A percentile compares a stretch with the other conserved stretches of the same genome.
Conservation (phyloP, 2,888 invertebrate genomes). For the Acanthosepion lycidas region DNA sequence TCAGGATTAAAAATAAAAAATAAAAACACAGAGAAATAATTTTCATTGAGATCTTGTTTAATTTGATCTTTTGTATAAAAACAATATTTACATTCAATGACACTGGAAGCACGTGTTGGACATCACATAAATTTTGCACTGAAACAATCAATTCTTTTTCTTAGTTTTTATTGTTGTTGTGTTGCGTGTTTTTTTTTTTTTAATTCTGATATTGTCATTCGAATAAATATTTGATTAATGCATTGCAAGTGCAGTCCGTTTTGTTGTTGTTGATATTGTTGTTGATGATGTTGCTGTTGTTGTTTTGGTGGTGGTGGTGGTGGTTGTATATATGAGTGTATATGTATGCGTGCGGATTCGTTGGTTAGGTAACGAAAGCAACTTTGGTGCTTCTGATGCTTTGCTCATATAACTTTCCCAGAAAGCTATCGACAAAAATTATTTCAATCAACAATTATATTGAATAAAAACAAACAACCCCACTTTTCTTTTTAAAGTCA, state of each 20-base stretch:
- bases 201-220: background rate
- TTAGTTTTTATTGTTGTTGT: background rate
- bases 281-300: background rate
- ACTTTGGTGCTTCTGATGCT: background rate
- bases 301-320: background rate
- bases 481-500: background rate
- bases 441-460: background rate
- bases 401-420: background rate
- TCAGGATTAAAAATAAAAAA: background rate
- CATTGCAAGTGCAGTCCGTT: conserved; percentile 1
- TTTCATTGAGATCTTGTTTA: background rate
- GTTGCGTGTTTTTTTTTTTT: background rate
- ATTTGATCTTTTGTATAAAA: background rate
- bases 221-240: conserved; percentile 6
- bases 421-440: background rate
- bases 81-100: background rate
- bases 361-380: background rate
- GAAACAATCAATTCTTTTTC: background rate
- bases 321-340: background rate
- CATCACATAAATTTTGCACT: background rate
- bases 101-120: background rate
- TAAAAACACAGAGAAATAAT: background rate
- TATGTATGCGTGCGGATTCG: background rate
- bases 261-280: background rate
- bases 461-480: background rate